These are phyloP conservation scores for Prolemur simus DNA, from an alignment of 2,113 vertebrate genomes.

Conservation along the genomic window DNA sequence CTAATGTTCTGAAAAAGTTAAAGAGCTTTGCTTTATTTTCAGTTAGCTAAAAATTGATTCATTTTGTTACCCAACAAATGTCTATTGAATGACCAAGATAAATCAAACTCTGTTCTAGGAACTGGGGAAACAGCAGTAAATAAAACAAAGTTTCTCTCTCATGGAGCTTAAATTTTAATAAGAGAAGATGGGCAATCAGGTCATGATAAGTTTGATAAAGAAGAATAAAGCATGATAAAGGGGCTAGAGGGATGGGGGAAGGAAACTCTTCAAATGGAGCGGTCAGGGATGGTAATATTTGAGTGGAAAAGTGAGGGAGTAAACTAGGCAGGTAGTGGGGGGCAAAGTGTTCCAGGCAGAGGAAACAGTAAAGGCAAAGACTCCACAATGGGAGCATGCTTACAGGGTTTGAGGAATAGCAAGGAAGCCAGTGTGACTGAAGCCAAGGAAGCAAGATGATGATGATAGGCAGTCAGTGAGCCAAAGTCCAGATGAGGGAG, in stretches of 20 bases:
- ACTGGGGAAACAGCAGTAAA: neutral
- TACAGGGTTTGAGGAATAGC: neutral
- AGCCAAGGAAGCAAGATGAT: neutral
- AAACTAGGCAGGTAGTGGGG: neutral
- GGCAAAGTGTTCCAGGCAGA: neutral
- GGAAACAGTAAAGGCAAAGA: neutral
- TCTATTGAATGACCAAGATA: neutral
- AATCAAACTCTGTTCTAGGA: slow-evolving; percentile 8
- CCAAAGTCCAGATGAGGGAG: neutral
- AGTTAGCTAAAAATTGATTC: slow-evolving; percentile 15
- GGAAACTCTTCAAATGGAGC: neutral
- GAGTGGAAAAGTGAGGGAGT: neutral
- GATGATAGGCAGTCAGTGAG: neutral
- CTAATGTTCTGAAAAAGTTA: neutral
- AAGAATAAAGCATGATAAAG: slow-evolving; percentile 20
- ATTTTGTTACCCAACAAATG: slow-evolving; percentile 5
- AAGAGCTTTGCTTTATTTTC: neutral
- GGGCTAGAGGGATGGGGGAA: neutral
- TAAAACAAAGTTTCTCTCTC: neutral
- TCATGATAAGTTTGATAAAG: neutral
- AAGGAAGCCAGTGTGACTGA: neutral
- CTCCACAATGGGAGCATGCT: neutral
- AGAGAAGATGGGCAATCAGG: neutral
- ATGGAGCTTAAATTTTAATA: slow-evolving; percentile 27
- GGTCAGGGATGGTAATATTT: neutral